These are phyloP conservation scores for Kryptolebias ocellatus DNA, from an alignment of 2,797 vertebrate species.

Conservation along the genomic window DNA sequence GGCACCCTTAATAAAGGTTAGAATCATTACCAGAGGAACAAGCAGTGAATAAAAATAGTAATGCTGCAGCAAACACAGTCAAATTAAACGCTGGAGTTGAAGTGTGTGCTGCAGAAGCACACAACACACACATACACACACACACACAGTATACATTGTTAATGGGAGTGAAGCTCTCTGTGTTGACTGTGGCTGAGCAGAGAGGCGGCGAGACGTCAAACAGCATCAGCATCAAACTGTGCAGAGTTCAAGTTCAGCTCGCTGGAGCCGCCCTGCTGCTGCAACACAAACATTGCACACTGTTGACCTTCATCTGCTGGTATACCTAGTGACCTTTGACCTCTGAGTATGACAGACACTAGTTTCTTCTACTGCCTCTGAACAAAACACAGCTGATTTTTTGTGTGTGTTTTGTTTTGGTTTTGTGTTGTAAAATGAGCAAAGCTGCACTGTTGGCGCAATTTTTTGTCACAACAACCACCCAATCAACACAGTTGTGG, in stretches of 20 bases:
- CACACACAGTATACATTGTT: slow-evolving; percentile 41
- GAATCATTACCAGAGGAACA: neutral
- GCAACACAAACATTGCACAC: neutral
- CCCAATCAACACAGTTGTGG: neutral
- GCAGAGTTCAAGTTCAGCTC: slow-evolving; percentile 13
- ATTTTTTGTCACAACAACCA: neutral
- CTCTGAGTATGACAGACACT: neutral
- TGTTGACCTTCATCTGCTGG: neutral
- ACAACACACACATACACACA: slow-evolving; percentile 10
- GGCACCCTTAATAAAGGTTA: too few relatives aligned
- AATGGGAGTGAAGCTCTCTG: slow-evolving; percentile 56
- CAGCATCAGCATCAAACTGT: slow-evolving; percentile 61
- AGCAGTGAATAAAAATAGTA: neutral
- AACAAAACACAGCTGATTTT: neutral
- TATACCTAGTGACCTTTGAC: neutral
- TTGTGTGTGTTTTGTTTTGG: too few relatives aligned
- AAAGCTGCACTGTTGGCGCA: neutral
- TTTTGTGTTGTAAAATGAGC: too few relatives aligned
- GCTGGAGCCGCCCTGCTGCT: slow-evolving; percentile 50
- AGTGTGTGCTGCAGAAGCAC: neutral
- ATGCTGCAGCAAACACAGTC: neutral
- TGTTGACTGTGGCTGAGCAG: slow-evolving; percentile 56
- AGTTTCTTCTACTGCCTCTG: neutral
- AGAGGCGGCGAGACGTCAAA: slow-evolving; percentile 55
- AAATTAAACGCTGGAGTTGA: slow-evolving; percentile 13